Conservation (phyloP, 2,888 invertebrate species). For the Conistra vaccinii region DNA sequence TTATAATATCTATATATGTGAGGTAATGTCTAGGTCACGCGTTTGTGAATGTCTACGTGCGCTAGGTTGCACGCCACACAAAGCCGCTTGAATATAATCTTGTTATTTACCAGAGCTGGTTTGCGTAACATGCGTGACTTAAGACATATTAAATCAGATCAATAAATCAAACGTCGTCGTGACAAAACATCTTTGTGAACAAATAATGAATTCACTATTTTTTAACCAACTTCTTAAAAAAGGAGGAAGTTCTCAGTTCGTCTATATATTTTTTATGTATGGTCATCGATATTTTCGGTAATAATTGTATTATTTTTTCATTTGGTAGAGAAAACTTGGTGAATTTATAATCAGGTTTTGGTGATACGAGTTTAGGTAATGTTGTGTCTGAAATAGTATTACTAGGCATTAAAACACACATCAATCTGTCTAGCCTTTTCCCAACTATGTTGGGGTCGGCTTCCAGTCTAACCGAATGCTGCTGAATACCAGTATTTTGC, state of each 20-base stretch:
- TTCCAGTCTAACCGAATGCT: too few species aligned
- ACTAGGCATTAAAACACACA: background rate
- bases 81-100: conserved; percentile 43
- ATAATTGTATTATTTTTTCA: too few species aligned
- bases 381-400: background rate
- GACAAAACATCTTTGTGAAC: conserved; percentile 9
- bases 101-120: conserved; percentile 35
- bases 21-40: conserved; percentile 49
- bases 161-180: conserved; percentile 8
- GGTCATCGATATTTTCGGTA: too few species aligned
- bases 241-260: too few species aligned
- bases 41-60: conserved; percentile 13
- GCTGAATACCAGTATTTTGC: too few species aligned
- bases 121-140: conserved; percentile 24
- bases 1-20: conserved; percentile 25
- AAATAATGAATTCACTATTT: conserved; percentile 9
- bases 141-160: conserved; percentile 15
- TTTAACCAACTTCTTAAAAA: background rate
- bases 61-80: conserved; percentile 10
- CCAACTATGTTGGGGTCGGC: too few species aligned
- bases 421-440: too few species aligned
- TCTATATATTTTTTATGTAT: too few species aligned
- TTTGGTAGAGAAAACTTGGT: too few species aligned
- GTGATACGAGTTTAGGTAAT: background rate
- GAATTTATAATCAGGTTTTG: conserved; percentile 6